A percentile compares a stretch with the other conserved stretches of the same genome.
Conservation (phyloP, 2,888 invertebrate genomes). For the Chymomyza caudatula region DNA sequence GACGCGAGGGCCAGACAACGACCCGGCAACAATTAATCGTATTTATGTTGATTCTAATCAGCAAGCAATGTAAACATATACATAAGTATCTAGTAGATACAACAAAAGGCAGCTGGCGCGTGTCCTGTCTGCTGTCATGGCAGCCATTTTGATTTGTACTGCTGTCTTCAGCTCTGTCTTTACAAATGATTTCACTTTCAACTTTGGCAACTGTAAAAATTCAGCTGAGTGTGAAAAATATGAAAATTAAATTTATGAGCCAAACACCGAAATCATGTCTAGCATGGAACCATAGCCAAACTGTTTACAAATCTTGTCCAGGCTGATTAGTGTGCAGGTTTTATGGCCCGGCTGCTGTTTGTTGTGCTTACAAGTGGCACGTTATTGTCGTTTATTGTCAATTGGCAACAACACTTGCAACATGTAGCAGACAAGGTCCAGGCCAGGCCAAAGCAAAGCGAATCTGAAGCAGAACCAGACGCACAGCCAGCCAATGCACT, state of each 20-base stretch:
- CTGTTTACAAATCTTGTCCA: not conserved
- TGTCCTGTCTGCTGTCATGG: constrained; percentile 45
- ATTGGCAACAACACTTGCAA: constrained; percentile 1
- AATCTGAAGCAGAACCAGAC: constrained; percentile 20
- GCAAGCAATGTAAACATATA: constrained; percentile 25
- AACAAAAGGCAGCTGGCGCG: constrained; percentile 26
- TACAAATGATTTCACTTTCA: constrained; percentile 16
- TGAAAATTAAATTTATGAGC: constrained; percentile 47
- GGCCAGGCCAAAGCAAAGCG: not conserved
- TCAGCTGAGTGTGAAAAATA: constrained; percentile 26
- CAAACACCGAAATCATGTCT: no score
- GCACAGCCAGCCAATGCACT: constrained; percentile 25
- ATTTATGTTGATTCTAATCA: constrained; percentile 71
- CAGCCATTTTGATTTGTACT: constrained; percentile 6
- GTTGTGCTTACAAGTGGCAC: not conserved
- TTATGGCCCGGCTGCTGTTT: not conserved
- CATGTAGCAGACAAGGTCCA: not conserved
- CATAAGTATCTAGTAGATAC: not conserved
- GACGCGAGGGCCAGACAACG: constrained; percentile 29
- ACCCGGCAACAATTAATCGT: constrained; percentile 70
- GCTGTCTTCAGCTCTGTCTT: not conserved
- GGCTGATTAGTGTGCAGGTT: not conserved
- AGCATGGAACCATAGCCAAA: no score
- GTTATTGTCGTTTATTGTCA: constrained; percentile 2
- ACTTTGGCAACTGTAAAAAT: constrained; percentile 21